Evolutionary conservation across 2,888 invertebrate species (phyloP).

Genomic region (Tribolium freemani): DNA sequence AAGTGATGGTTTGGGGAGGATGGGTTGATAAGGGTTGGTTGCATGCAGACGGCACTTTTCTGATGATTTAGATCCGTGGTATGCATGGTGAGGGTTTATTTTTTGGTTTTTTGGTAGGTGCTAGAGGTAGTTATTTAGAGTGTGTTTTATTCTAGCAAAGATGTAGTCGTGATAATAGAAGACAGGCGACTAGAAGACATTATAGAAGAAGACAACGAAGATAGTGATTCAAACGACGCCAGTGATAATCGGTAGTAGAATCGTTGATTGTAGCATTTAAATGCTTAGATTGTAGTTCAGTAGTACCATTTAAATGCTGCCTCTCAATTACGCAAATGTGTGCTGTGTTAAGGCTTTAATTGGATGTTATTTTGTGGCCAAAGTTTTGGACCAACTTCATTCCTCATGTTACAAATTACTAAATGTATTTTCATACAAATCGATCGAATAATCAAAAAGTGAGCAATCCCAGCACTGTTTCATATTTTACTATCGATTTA

Average conservation of each 20-base stretch:
- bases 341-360: slow-evolving; percentile 45
- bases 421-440: slow-evolving; percentile 35
- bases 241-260: slow-evolving; percentile 47
- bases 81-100: slow-evolving; percentile 55
- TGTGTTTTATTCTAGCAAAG: slow-evolving; percentile 63
- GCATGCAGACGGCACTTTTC: slow-evolving; percentile 62
- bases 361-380: slow-evolving; percentile 41
- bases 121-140: slow-evolving; percentile 43
- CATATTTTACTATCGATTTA: slow-evolving; percentile 23
- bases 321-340: slow-evolving; percentile 36
- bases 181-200: slow-evolving; percentile 64
- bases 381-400: slow-evolving; percentile 40
- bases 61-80: slow-evolving; percentile 63
- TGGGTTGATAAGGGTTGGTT: slow-evolving; percentile 30
- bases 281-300: neutral
- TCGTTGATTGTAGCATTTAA: slow-evolving; percentile 22
- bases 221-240: slow-evolving; percentile 58
- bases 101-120: neutral
- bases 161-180: slow-evolving; percentile 63
- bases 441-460: slow-evolving; percentile 29
- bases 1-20: slow-evolving; percentile 45
- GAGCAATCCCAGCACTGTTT: slow-evolving; percentile 14
- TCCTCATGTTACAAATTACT: slow-evolving; percentile 11
- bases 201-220: slow-evolving; percentile 65
- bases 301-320: slow-evolving; percentile 17